These are phyloP conservation scores for Dicyrtomina minuta DNA, from an alignment of 2,888 invertebrate genomes.

Conservation along the genomic window DNA sequence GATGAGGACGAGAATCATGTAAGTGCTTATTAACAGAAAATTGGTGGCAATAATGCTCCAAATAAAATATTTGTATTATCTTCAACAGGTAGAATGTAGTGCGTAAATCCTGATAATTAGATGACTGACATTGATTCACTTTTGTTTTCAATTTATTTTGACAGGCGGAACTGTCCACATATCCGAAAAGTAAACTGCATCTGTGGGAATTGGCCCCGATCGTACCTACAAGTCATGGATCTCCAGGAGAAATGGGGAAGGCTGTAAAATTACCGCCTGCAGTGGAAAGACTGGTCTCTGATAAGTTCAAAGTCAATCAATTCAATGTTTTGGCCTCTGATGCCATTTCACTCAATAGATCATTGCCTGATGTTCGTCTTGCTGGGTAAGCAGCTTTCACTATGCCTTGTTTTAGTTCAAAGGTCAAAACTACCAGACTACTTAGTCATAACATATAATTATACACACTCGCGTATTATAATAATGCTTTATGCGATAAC, in stretches of 20 bases:
- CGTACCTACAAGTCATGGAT: conserved; percentile 67
- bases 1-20: conserved; percentile 40
- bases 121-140: not conserved
- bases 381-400: conserved; percentile 70
- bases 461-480: not conserved
- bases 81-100: not conserved
- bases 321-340: conserved; percentile 98
- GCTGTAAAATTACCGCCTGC: conserved; percentile 87
- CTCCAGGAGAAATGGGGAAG: conserved; percentile 86
- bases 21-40: too few relatives aligned
- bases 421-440: too few relatives aligned
- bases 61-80: not conserved
- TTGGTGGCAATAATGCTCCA: too few relatives aligned
- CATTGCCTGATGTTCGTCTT: conserved; percentile 88
- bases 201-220: conserved; percentile 73
- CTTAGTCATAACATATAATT: not conserved
- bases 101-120: too few relatives aligned
- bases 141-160: not conserved
- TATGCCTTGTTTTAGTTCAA: not conserved
- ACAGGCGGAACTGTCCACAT: conserved; percentile 37
- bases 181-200: conserved; percentile 56
- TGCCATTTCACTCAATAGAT: conserved; percentile 93
- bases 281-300: conserved; percentile 84
- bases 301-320: conserved; percentile 96
- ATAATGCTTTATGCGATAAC: not conserved